Evolutionary conservation across 2,797 vertebrate species (phyloP), one percentile per base, ranked within the genome.

Genomic region (Gephyroberyx darwinii): DNA sequence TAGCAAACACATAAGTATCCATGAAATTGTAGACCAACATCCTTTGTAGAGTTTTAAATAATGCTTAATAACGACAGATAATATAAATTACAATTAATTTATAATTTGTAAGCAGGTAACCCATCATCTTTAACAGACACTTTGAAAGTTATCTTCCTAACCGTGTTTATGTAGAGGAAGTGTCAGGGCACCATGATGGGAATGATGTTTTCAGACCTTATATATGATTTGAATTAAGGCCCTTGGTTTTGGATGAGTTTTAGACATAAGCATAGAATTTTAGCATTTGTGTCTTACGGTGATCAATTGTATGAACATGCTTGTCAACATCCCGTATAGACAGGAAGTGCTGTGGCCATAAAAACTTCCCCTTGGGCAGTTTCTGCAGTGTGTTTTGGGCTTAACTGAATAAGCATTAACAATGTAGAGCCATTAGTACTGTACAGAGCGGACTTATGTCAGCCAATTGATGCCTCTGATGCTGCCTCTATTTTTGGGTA

Each of bases 341-440:
- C 9, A 30, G 35, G 19, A 43, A 62, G 5, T n/a, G 64, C 14
- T 47, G 45, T n/a, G 45, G 2, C 14, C 16, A 47, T 16, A 7
- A n/a, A 6, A n/a, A 47, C 5, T 26, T 26, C 26, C 26, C 26
- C 26, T 26, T 82, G 86, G 77, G 85, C 78, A 77, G 64, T 77
- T 86, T 64, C 67, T 84, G 57, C 65, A 73, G 69, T 86, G 89
- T 82, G 84, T 84, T 88, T 85, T 84, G 78, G 79, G 85, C 65
- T 88, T 81, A 80, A 74, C 87, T 85, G 82, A 88, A 85, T 82
- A 87, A 84, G 82, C 81, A 86, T 90, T 89, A 88, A 84, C 79
- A 78, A 77, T 84, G 77, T 78, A 86, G 84, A 77, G 70, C 72
- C 83, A 75, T 89, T 85, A 85, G 87, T 82, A 85, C 75, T 63